A percentile compares a stretch with the other conserved stretches of the same genome.
phyloP scores from a whole-genome alignment of 2,888 invertebrate genomes.

The Plagodis dolabraria region DNA sequence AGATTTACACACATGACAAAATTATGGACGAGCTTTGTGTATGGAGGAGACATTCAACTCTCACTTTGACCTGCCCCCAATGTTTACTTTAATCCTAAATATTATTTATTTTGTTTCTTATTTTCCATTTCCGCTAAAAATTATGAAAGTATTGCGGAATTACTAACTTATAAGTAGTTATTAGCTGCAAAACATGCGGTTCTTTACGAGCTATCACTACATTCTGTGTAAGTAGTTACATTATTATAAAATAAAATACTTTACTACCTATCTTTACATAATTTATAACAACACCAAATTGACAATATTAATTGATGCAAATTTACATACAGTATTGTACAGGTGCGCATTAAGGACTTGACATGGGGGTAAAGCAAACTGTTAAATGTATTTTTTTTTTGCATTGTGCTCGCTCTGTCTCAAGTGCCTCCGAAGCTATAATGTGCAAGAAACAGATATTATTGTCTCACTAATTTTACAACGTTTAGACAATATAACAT shows the following conservation, averaged over 20 bases:
- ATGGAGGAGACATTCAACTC: no score
- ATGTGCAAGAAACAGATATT: conserved; percentile 10
- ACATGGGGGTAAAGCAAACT: conserved; percentile 9
- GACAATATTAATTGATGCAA: conserved; percentile 74
- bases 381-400: background rate
- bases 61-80: no score
- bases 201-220: background rate
- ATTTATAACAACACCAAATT: conserved; percentile 53
- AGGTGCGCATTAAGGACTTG: conserved; percentile 29
- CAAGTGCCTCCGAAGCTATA: conserved; percentile 10
- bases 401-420: conserved; percentile 2
- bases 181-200: background rate
- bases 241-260: conserved; percentile 5
- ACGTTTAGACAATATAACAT: conserved; percentile 15
- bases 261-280: conserved; percentile 17
- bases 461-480: conserved; percentile 26
- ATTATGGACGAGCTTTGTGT: no score
- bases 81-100: no score
- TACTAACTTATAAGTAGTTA: no score
- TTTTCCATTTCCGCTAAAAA: no score
- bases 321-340: conserved; percentile 32
- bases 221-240: background rate
- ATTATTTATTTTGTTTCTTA: no score
- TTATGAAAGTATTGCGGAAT: no score
- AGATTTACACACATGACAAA: no score